Evolutionary conservation across 2,797 vertebrate genomes (phyloP), one percentile per base, ranked within the genome.

Genomic region (Sarcophilus harrisii): DNA sequence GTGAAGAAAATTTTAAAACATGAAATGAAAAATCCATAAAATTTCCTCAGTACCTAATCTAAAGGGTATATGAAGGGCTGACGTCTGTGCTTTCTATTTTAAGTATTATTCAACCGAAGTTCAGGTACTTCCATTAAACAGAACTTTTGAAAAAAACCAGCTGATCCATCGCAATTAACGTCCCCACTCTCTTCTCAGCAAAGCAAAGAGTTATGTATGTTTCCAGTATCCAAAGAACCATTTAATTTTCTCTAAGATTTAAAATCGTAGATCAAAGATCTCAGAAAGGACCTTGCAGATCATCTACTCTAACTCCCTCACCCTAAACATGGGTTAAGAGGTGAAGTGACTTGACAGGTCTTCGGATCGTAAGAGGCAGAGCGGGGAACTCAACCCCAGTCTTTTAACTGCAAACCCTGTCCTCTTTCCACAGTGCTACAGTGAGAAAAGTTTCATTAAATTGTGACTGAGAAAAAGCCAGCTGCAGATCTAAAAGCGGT

Each of bases 31-130:
- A 49, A 54, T 89, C 93, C 24, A 96, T 94, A 90, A 91, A 94
- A 93, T 94, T 45, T 32, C 24, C 93, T 96, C 90, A 94, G 94
- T 62, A 59, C 95, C 96, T 96, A 91, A 58, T 92, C 66, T 93
- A 95, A 93, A 45, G 55, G 95, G 81, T 89, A 59, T 93, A 38
- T 96, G 66, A 93, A 57, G 62, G 52, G 66, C 89, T 30, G 38
- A 93, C 90, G 62, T 90, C 38, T 93, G 91, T 92, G 95, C 95
- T 87, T 45, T 81, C 18, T 27, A 21, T 87, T 49, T 96, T 95
- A 96, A 81, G 32, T 49, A 87, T 94, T 87, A 89, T 30, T 66
- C 49, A 95, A 93, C 62, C 66, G 91, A 95, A 95, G 58, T 94
- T 97, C 32, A 49, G 93, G 89, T 91, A 90, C 94, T 87, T 27